Evolutionary conservation across 2,113 vertebrate species (phyloP).

Genomic region (crab-eating macaque (Macaca fascicularis)): DNA sequence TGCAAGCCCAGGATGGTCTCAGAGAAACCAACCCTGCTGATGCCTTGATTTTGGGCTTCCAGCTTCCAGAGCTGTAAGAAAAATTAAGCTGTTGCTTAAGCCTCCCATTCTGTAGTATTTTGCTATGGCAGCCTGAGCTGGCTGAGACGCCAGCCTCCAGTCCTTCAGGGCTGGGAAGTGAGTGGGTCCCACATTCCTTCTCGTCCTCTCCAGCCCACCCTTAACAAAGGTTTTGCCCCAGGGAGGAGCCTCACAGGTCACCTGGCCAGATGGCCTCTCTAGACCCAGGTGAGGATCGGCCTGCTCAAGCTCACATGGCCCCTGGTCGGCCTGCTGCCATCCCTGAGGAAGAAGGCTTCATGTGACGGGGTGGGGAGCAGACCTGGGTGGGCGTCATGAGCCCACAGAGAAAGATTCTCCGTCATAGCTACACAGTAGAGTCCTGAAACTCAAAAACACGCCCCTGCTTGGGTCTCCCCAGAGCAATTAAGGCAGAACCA

Average conservation of each 20-base stretch:
- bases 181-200: fast-evolving
- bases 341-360: background rate
- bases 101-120: background rate
- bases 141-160: background rate
- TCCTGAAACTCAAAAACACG: background rate
- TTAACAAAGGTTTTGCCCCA: background rate
- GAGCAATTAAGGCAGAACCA: background rate
- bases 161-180: background rate
- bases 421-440: background rate
- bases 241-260: background rate
- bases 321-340: background rate
- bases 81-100: background rate
- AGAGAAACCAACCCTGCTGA: background rate
- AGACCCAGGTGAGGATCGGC: background rate
- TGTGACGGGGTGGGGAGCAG: background rate
- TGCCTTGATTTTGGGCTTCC: background rate
- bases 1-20: background rate
- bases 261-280: background rate
- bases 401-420: background rate
- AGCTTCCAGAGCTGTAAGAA: background rate
- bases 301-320: no score
- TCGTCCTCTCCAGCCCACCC: background rate
- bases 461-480: no score
- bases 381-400: background rate
- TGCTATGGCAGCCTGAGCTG: background rate